Base-by-base conservation (phyloP, 30 jellyfish, hydroid and myxozoan species). In the Hydractinia echinata region DNA sequence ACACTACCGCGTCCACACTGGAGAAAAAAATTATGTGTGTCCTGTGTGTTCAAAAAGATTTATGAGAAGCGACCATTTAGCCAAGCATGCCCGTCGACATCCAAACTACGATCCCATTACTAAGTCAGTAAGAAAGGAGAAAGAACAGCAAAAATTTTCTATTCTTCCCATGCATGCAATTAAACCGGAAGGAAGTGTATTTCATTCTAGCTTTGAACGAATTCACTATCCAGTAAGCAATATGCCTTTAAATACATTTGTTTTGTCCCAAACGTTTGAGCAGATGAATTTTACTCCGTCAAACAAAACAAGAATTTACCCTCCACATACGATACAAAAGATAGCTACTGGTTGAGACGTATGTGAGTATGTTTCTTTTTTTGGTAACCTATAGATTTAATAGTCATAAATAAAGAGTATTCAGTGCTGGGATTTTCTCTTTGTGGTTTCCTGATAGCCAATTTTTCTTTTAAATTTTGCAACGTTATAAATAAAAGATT, bases 1-100 rank as follows among this genome's bases (percentile, higher is more conserved):
- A 58, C 99, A 94, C 66, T 81, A 79, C 77, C 91, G 99, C 81
- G 95, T 95, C 6, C 99, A 94, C 61, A 94, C 99, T 1, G 99
- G 99, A 49, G 99, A 94, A 76, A 94, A 94, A 71, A 84, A 80
- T 73, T 94, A 94, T 71, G 99, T 89, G 20, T 94, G 99, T 66
- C 96, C 99, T 4, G 96, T 94, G 15, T 94, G 99, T 67, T 94
- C 95, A 48, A 94, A 94, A 60, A 83, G 96, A 54, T 94, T 94
- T 88, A 94, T 94, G 99, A 80, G 99, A 55, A 94, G 99, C 53
- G 99, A 94, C 69, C 99, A 94, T 79, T 76, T 94, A 16, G 80
- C 97, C 55, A 94, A 94, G 81, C 99, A 94, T 76, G 99, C 96
- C 16, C 60, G 81, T 21, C 91, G 99, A 48, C 99, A 94, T 61